Base-by-base conservation (phyloP, 2,888 invertebrate genomes). In the Pharmacophagus antenor region DNA sequence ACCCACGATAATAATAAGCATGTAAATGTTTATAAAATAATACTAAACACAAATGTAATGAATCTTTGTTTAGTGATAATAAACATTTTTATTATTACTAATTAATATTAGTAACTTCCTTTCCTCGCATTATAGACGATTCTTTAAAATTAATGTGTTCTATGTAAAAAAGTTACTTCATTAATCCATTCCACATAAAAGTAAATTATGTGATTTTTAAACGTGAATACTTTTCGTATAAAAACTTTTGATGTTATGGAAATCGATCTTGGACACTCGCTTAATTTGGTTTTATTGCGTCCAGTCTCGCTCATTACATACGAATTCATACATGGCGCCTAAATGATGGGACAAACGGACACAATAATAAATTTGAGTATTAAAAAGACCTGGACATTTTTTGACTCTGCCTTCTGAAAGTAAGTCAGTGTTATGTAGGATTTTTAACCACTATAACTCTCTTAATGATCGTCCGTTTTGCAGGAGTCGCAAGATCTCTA, bases 301-400 rank as follows among this genome's bases (percentile, higher is more conserved):
- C 58, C 49, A 41, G 54, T 21, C 47, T 47, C 27, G 17, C 48
- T 58, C 23, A 48, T 31, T n/a, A 48, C n/a, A 2, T 27, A 41
- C n/a, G n/a, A 22, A 22, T 48, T 53, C 49, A 42, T 27, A 59
- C 54, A 41, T 49, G 58, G 42, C 42, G 58, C 53, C 42, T 41
- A 58, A 54, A 49, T 41, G 27, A 18, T 42, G 42, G 17, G 44
- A 52, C n/a, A 31, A 22, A 20, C 58, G 52, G 51, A 2, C 37
- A 23, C 8, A 18, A 58, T 52, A 52, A 46, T 51, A 20, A 46
- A 54, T 44, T 54, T 25, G n/a, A 27, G 25, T 46, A 25, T 23
- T 25, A 41, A 22, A 1, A 37, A 20, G 2, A 10, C 37, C 31
- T 8, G n/a, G n/a, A n/a, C n/a, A n/a, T n/a, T n/a, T n/a, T n/a